Conservation (phyloP, 2,113 vertebrate species). For the Ondatra zibethicus region DNA sequence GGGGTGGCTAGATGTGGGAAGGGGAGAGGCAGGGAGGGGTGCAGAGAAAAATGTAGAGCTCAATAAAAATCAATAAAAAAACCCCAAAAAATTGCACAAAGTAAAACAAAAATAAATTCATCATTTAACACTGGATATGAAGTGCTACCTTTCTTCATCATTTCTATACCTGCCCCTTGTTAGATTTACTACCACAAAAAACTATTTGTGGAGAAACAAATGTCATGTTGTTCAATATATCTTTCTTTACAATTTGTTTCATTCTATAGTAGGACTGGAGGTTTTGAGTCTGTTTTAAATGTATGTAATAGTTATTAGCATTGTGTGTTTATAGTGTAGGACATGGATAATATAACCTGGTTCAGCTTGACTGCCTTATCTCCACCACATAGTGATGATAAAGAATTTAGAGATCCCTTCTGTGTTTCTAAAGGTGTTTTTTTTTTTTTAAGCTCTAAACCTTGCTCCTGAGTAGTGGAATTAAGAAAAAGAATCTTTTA, state of each 20-base stretch:
- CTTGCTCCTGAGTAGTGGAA: conserved; percentile 73
- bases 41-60: too few relatives aligned
- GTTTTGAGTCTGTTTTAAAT: conserved; percentile 43
- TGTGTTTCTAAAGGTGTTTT: conserved; percentile 59
- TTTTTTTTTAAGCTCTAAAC: conserved; percentile 76
- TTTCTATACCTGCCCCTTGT: not conserved
- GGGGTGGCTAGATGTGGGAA: too few relatives aligned
- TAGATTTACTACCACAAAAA: not conserved
- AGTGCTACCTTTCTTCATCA: not conserved
- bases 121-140: not conserved
- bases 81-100: too few relatives aligned
- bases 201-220: conserved; percentile 29
- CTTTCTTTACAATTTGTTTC: conserved; percentile 29
- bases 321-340: conserved; percentile 44
- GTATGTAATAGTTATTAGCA: conserved; percentile 45
- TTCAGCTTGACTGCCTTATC: conserved; percentile 55
- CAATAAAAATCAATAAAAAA: too few relatives aligned
- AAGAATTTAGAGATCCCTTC: conserved; percentile 60
- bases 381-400: conserved; percentile 17
- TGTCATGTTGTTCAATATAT: not conserved
- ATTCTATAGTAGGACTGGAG: not conserved
- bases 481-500: conserved; percentile 83
- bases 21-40: too few relatives aligned
- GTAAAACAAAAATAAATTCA: not conserved
- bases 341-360: conserved; percentile 44